Evolutionary conservation across 2,797 vertebrate species (phyloP).

Genomic region (Sphenopsis melanotis): DNA sequence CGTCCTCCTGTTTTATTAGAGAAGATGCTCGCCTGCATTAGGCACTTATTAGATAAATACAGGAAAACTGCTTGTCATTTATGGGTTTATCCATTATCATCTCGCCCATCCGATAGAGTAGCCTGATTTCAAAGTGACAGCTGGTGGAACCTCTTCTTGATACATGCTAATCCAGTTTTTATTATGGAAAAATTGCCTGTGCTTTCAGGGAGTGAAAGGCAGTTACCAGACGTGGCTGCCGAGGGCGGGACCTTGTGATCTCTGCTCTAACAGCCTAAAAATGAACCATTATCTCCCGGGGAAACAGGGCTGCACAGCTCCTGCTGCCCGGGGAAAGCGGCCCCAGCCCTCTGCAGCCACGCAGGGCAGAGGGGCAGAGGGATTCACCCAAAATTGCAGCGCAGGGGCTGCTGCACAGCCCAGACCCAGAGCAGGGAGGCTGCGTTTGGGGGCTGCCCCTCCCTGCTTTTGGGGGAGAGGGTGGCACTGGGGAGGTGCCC

Average conservation of each 20-base stretch:
- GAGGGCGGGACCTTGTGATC: conserved; percentile 76
- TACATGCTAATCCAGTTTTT: conserved; percentile 99
- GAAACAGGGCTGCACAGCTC: neutral
- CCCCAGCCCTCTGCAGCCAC: neutral
- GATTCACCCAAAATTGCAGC: too few relatives aligned
- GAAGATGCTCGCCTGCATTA: conserved; percentile 62
- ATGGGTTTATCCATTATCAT: conserved; percentile 87
- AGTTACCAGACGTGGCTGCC: conserved; percentile 80
- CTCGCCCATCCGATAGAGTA: conserved; percentile 82
- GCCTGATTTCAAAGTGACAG: conserved; percentile 95
- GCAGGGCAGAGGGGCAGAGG: too few relatives aligned
- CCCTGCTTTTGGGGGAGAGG: neutral
- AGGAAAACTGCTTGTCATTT: conserved; percentile 80
- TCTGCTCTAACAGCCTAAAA: conserved; percentile 72
- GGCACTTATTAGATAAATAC: conserved; percentile 76
- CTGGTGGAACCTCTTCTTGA: conserved; percentile 92
- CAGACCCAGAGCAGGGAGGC: too few relatives aligned
- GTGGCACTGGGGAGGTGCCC: neutral
- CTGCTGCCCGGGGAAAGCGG: neutral
- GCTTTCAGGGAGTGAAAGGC: conserved; percentile 86
- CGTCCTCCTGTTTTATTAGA: conserved; percentile 66
- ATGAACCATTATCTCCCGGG: conserved; percentile 75
- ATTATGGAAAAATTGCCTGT: conserved; percentile 95
- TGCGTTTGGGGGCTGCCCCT: neutral
- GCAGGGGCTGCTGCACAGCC: too few relatives aligned